Evolutionary conservation across 2,888 invertebrate genomes (phyloP).

Genomic region (Corbicula japonica): DNA sequence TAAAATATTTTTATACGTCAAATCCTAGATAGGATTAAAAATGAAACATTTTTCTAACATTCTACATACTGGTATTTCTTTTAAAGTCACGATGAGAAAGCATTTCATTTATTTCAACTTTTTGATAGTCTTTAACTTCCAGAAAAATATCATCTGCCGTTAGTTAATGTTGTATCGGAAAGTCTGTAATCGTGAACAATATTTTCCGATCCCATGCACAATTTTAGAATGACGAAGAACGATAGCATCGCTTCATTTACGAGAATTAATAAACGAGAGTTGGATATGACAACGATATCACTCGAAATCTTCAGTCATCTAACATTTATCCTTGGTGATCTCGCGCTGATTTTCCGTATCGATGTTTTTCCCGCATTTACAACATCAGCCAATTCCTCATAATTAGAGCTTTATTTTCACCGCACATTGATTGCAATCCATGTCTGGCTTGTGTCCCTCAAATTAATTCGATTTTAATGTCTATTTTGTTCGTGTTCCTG

Average conservation of each 20-base stretch:
- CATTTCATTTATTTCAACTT: no score
- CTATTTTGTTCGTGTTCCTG: background rate
- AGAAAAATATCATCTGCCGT: no score
- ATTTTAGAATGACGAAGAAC: background rate
- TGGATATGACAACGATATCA: conserved; percentile 34
- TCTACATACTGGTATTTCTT: no score
- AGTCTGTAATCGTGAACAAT: no score
- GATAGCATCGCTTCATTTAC: conserved; percentile 5
- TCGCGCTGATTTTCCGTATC: conserved; percentile 20
- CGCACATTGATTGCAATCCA: conserved; percentile 28
- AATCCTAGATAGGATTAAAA: no score
- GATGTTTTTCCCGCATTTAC: conserved; percentile 36
- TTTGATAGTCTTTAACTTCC: no score
- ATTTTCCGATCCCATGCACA: no score
- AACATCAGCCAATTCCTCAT: conserved; percentile 7
- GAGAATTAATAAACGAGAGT: conserved; percentile 14
- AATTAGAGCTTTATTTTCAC: conserved; percentile 29
- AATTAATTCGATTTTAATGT: conserved; percentile 36
- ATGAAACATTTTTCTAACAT: no score
- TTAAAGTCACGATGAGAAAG: no score
- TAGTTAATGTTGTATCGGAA: no score
- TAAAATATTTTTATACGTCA: no score
- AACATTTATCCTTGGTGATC: conserved; percentile 22
- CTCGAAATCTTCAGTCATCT: conserved; percentile 25
- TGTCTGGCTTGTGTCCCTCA: conserved; percentile 23